These are phyloP conservation scores for Nannoperca australis DNA, from an alignment of 2,797 vertebrate genomes.

Conservation along the genomic window DNA sequence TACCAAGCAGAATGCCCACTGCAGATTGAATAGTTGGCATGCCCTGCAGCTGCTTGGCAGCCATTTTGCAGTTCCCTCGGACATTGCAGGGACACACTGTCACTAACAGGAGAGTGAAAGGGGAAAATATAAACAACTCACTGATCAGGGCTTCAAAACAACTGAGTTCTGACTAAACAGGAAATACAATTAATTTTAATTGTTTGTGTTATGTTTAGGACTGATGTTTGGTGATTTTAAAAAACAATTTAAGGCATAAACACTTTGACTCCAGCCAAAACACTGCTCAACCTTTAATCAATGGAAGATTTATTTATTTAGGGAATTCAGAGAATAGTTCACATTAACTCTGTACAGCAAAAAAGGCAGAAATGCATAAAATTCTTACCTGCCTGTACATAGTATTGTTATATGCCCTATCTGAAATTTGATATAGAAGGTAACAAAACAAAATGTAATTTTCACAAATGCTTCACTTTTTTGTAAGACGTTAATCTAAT, in stretches of 20 bases:
- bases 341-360: neutral
- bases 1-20: slow-evolving; percentile 86
- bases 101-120: slow-evolving; percentile 70
- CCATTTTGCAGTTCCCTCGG: slow-evolving; percentile 86
- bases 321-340: neutral
- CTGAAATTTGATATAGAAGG: neutral
- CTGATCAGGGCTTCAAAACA: neutral
- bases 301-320: neutral
- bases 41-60: slow-evolving; percentile 85
- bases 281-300: neutral
- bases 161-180: slow-evolving; percentile 8
- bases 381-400: neutral
- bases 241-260: neutral
- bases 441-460: no score
- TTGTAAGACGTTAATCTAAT: neutral
- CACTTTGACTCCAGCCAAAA: neutral
- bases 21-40: slow-evolving; percentile 90
- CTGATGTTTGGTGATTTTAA: neutral
- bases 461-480: no score
- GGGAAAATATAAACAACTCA: slow-evolving; percentile 14
- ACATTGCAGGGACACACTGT: slow-evolving; percentile 87
- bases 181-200: neutral
- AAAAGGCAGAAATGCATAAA: neutral
- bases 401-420: neutral
- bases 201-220: neutral